A percentile compares a stretch with the other conserved stretches of the same genome.
These are phyloP conservation scores for Dexiosoma caninum DNA, from an alignment of 2,888 invertebrate species.

Conservation along the genomic window DNA sequence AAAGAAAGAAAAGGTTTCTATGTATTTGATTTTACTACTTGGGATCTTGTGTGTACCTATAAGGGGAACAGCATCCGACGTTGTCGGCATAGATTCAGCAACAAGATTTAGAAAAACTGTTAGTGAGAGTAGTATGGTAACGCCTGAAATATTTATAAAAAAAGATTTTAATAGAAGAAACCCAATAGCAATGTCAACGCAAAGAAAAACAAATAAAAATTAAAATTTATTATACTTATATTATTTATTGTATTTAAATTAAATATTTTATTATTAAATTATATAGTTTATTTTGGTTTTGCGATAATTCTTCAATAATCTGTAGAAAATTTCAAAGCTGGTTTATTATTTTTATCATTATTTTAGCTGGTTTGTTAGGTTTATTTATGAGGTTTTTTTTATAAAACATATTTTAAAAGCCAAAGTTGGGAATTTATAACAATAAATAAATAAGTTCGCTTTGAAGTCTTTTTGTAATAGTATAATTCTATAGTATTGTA, in stretches of 20 bases:
- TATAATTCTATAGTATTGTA: no score
- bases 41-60: conserved; percentile 82
- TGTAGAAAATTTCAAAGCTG: background rate
- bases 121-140: conserved; percentile 97
- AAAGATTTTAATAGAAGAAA: conserved; percentile 68
- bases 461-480: no score
- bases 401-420: conserved; percentile 38
- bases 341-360: background rate
- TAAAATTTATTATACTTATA: no score
- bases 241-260: background rate
- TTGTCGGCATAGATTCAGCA: conserved; percentile 96
- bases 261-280: background rate
- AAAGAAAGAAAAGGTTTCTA: conserved; percentile 19
- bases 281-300: no score
- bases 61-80: conserved; percentile 89
- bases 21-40: conserved; percentile 62
- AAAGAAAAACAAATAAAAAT: no score
- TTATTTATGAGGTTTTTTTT: background rate
- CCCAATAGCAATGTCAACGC: conserved; percentile 68
- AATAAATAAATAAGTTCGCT: no score
- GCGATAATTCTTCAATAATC: conserved; percentile 25
- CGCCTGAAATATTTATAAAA: conserved; percentile 84
- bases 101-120: conserved; percentile 99
- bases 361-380: no score
- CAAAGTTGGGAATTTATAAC: no score